Conservation (phyloP, 2,113 vertebrate genomes). For the Cathartes aura region DNA sequence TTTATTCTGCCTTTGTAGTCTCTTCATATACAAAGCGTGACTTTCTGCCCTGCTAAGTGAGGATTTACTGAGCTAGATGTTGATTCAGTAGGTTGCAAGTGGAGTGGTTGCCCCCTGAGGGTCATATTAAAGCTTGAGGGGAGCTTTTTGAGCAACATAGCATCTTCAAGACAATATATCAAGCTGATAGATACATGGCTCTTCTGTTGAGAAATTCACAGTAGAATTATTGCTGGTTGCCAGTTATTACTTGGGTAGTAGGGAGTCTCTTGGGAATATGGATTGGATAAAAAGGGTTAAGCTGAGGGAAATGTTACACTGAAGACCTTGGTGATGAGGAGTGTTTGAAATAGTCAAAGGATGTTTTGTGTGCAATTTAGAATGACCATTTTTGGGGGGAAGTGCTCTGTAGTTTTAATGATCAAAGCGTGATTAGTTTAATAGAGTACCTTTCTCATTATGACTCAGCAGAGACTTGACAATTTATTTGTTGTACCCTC, state of each 20-base stretch:
- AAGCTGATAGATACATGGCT: conserved; percentile 73
- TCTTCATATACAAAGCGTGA: conserved; percentile 23
- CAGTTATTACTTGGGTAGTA: conserved; percentile 70
- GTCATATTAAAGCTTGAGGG: conserved; percentile 76
- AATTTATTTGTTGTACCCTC: background rate
- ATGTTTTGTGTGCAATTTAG: background rate
- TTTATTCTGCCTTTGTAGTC: conserved; percentile 36
- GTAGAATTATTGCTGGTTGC: conserved; percentile 72
- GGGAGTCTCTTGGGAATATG: conserved; percentile 57
- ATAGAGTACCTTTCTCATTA: conserved; percentile 19
- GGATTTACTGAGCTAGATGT: conserved; percentile 76
- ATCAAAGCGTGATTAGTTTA: conserved; percentile 27
- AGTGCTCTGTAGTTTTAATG: conserved; percentile 37
- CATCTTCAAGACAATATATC: conserved; percentile 76
- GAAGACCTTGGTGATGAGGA: conserved; percentile 25
- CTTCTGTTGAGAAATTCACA: conserved; percentile 62
- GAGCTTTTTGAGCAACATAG: conserved; percentile 74
- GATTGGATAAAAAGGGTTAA: conserved; percentile 73
- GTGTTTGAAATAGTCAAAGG: conserved; percentile 14
- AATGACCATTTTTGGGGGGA: background rate
- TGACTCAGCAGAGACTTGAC: background rate
- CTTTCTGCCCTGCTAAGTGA: conserved; percentile 63
- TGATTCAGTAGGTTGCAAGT: conserved; percentile 80
- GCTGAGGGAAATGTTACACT: conserved; percentile 41
- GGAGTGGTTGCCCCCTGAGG: conserved; percentile 74